Percentiles rank a stretch among this genome's conserved stretches.
These are phyloP conservation scores for Parasteatoda lunata DNA, from an alignment of 2,888 invertebrate species.

Conservation along the genomic window DNA sequence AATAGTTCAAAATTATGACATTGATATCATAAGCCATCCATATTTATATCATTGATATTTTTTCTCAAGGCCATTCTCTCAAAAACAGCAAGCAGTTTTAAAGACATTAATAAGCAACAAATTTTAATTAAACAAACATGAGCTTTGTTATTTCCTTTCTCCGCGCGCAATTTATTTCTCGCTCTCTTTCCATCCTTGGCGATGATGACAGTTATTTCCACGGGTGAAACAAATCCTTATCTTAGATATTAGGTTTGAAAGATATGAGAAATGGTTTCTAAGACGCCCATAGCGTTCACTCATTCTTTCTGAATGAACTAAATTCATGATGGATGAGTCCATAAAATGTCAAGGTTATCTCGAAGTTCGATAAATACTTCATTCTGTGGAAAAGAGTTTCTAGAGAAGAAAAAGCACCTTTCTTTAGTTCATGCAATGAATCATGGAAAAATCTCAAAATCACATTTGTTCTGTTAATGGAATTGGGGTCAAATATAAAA, in stretches of 20 bases:
- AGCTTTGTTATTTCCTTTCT: neutral
- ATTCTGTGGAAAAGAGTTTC: neutral
- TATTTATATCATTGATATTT: too few species aligned
- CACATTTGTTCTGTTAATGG: too few species aligned
- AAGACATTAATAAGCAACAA: too few species aligned
- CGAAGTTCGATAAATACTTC: neutral
- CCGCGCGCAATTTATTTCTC: neutral
- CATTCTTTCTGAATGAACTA: neutral
- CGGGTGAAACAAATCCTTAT: neutral
- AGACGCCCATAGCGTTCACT: neutral
- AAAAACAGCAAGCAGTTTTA: too few species aligned
- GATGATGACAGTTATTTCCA: neutral
- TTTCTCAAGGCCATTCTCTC: too few species aligned
- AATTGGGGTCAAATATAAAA: too few species aligned
- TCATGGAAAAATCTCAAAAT: too few species aligned
- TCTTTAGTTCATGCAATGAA: neutral
- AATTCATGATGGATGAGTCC: constrained; percentile 24
- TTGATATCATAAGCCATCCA: too few species aligned
- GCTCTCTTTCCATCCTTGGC: neutral
- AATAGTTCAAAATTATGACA: too few species aligned
- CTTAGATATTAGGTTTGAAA: constrained; percentile 10
- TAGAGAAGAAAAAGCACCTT: neutral
- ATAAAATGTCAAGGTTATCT: constrained; percentile 12
- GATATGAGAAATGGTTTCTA: neutral
- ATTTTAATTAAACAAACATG: too few species aligned